These are phyloP conservation scores for Koerneria pararmatus DNA, from an alignment of 2,888 invertebrate genomes.

Conservation along the genomic window DNA sequence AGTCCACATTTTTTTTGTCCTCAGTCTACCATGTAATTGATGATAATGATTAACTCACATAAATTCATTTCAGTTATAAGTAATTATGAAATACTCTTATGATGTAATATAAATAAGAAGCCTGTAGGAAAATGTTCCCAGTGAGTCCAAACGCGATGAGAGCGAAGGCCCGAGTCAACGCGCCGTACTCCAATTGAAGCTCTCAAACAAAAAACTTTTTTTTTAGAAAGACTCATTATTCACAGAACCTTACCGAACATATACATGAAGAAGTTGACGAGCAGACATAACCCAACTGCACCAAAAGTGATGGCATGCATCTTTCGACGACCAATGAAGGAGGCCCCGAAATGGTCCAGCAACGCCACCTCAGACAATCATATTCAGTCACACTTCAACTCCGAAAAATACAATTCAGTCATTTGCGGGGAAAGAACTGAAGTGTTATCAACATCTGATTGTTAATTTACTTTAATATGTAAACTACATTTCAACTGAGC, in stretches of 20 bases:
- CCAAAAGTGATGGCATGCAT: constrained; percentile 42
- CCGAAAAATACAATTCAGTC: too few species aligned
- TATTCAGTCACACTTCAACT: too few species aligned
- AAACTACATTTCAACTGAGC: too few species aligned
- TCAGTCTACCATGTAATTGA: too few species aligned
- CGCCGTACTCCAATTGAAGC: constrained; percentile 5
- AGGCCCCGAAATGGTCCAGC: constrained; percentile 36
- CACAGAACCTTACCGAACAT: constrained; percentile 23
- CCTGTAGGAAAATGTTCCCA: constrained; percentile 39
- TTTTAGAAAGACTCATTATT: background rate
- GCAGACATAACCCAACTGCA: constrained; percentile 35
- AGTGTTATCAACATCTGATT: too few species aligned
- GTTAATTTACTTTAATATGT: too few species aligned
- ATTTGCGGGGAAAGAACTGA: too few species aligned
- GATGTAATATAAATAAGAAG: constrained; percentile 1
- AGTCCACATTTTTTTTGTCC: too few species aligned
- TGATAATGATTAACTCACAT: too few species aligned
- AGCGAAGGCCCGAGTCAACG: constrained; percentile 30
- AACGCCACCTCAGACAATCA: constrained; percentile 29
- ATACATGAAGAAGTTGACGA: constrained; percentile 32
- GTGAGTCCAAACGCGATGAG: constrained; percentile 42
- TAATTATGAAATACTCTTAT: too few species aligned
- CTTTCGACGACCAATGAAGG: constrained; percentile 32
- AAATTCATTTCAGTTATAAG: too few species aligned
- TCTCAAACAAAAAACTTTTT: constrained; percentile 3